Base-by-base conservation (phyloP, 2,113 vertebrate genomes). In the Chauna torquata region DNA sequence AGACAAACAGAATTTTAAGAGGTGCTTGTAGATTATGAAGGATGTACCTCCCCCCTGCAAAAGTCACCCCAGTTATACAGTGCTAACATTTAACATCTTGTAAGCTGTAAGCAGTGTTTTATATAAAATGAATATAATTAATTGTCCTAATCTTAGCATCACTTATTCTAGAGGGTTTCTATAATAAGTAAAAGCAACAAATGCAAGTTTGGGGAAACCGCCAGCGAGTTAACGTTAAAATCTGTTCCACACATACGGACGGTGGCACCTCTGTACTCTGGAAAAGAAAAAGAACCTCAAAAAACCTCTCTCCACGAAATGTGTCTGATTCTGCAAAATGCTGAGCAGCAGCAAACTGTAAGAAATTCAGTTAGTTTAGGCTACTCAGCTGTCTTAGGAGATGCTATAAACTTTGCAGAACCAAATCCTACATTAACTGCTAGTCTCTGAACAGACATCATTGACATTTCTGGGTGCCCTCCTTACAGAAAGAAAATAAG, bases 401-500 rank as follows among this genome's bases (percentile, higher is more conserved):
- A 72, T 50, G 84, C 81, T 74, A 69, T 38, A 95, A 95, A 97
- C 74, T 92, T 92, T 89, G 82, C 86, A 87, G 92, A 83, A 59
- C 81, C 78, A 92, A 95, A 94, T 85, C 79, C 84, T 80, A 8
- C 22, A 1, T 76, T 76, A 58, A 77, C 83, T 28, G 16, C 5
- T 1, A 72, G 70, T 66, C 66, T 77, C 92, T 85, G 78, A 68
- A 79, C 70, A 97, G 96, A 85, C n/a, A 82, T 7, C 81, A 11
- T 19, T 94, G 96, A 97, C 96, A 95, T 94, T 97, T 97, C 87
- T 97, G 71, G 89, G 95, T 74, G 90, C 84, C 66, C 64, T 91
- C 89, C 91, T 92, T 68, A 70, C 68, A 68, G 87, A 64, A 62
- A 91, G 71, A 85, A 97, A 96, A 93, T 91, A 87, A 97, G 47